phyloP scores from a whole-genome alignment of 2,888 invertebrate genomes.

The Athetis lepigone region DNA sequence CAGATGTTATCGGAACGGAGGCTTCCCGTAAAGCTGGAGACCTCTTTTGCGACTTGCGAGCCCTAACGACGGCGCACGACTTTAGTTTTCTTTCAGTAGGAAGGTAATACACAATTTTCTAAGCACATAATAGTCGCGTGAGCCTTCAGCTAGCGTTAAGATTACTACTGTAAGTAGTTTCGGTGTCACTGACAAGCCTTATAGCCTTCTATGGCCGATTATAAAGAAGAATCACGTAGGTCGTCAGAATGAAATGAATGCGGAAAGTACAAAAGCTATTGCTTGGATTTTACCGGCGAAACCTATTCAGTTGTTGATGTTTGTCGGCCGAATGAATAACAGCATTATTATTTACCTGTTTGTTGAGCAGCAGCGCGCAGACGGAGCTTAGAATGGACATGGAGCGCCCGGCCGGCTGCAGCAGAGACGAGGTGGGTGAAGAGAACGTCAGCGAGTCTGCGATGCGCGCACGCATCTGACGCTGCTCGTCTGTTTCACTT shows the following conservation, averaged over 20 bases:
- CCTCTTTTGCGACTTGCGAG: slow-evolving; percentile 74
- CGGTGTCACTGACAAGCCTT: too few species aligned
- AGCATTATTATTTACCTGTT: slow-evolving; percentile 71
- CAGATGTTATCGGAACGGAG: slow-evolving; percentile 82
- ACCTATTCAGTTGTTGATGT: too few species aligned
- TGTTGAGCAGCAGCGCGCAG: slow-evolving; percentile 83
- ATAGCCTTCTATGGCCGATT: too few species aligned
- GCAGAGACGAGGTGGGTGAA: slow-evolving; percentile 78
- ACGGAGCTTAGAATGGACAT: slow-evolving; percentile 86
- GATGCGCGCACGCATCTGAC: slow-evolving; percentile 73
- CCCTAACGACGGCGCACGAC: slow-evolving; percentile 59
- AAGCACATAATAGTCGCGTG: too few species aligned
- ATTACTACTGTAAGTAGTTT: too few species aligned
- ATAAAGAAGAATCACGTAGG: too few species aligned
- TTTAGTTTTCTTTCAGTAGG: slow-evolving; percentile 4
- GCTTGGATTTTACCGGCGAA: too few species aligned
- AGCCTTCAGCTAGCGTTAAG: too few species aligned
- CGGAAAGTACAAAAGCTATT: too few species aligned
- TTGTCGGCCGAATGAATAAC: neutral
- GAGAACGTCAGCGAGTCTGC: slow-evolving; percentile 81
- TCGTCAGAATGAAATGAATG: too few species aligned
- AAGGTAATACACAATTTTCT: neutral
- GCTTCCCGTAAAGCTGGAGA: slow-evolving; percentile 75
- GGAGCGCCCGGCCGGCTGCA: slow-evolving; percentile 77
- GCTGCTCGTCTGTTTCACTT: slow-evolving; percentile 73